Percentiles rank a stretch among this genome's conserved stretches.
Conservation (phyloP, 1,140 invertebrate genomes). For the Drosophila cardini region DNA sequence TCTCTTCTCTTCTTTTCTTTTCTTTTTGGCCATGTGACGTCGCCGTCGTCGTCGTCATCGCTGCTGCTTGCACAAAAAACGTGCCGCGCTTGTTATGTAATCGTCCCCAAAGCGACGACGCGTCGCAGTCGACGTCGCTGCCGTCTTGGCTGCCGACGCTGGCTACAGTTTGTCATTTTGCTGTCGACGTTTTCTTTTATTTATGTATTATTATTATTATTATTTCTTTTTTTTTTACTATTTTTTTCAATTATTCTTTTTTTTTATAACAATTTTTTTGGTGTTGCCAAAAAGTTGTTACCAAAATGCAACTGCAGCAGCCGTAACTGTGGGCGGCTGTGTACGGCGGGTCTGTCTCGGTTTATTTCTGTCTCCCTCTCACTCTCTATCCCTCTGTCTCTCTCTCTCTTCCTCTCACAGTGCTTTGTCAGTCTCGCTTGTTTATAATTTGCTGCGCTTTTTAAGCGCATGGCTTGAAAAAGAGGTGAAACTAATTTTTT, state of each 20-base stretch:
- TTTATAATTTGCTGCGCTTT: conserved; percentile 80
- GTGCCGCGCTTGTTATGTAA: conserved; percentile 78
- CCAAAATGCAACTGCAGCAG: conserved; percentile 40
- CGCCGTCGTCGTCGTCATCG: conserved; percentile 23
- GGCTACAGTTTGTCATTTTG: conserved; percentile 72
- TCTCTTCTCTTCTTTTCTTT: no score
- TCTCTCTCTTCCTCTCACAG: not conserved
- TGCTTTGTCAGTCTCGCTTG: conserved; percentile 51
- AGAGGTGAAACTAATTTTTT: conserved; percentile 81
- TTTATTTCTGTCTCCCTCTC: no score
- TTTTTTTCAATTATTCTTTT: conserved; percentile 26
- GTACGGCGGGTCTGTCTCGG: not conserved
- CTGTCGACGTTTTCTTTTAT: conserved; percentile 47
- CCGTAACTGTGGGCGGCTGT: conserved; percentile 64
- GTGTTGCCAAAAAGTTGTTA: conserved; percentile 59
- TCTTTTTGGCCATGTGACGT: conserved; percentile 73
- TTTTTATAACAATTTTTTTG: conserved; percentile 25
- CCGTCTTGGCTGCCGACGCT: conserved; percentile 11
- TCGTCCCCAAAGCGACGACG: conserved; percentile 49
- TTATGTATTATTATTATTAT: conserved; percentile 26
- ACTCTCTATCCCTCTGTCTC: not conserved
- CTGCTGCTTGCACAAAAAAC: conserved; percentile 69
- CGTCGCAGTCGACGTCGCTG: conserved; percentile 13
- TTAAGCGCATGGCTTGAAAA: conserved; percentile 72
- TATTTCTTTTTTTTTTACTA: conserved; percentile 19